Conservation (phyloP, 2,113 vertebrate genomes). For the Oxyruncus cristatus region DNA sequence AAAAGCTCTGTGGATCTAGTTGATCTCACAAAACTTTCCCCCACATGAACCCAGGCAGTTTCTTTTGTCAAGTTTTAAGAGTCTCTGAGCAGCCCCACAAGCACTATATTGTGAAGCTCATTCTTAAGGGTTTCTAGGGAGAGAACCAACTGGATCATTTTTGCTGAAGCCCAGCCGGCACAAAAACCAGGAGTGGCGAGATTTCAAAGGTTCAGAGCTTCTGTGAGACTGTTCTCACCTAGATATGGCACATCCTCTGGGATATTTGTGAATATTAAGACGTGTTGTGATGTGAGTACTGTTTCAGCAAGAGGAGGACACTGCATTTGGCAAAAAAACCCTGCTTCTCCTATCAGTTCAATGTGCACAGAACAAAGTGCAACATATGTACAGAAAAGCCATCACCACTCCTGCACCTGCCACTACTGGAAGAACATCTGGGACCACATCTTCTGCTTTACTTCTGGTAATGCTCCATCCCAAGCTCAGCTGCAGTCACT, state of each 20-base stretch:
- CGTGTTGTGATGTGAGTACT: neutral
- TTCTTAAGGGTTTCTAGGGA: neutral
- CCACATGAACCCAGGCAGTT: neutral
- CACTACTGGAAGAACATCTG: neutral
- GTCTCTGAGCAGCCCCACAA: neutral
- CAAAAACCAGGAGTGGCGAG: neutral
- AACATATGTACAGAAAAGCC: neutral
- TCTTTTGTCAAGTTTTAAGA: neutral
- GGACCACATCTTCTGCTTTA: neutral
- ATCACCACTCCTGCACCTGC: neutral
- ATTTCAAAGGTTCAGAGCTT: neutral
- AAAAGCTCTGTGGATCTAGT: neutral
- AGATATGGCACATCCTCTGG: neutral
- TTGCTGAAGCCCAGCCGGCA: neutral
- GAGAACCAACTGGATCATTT: neutral
- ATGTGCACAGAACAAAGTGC: neutral
- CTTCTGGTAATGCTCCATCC: neutral
- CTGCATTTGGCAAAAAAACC: neutral
- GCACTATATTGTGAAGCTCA: neutral
- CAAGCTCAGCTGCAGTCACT: neutral
- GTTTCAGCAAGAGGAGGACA: neutral
- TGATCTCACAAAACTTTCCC: neutral
- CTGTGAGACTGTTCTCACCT: neutral
- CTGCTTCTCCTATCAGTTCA: neutral
- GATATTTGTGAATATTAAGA: neutral